These are phyloP conservation scores for Sylvietta virens DNA, from an alignment of 2,113 vertebrate genomes.

Conservation along the genomic window DNA sequence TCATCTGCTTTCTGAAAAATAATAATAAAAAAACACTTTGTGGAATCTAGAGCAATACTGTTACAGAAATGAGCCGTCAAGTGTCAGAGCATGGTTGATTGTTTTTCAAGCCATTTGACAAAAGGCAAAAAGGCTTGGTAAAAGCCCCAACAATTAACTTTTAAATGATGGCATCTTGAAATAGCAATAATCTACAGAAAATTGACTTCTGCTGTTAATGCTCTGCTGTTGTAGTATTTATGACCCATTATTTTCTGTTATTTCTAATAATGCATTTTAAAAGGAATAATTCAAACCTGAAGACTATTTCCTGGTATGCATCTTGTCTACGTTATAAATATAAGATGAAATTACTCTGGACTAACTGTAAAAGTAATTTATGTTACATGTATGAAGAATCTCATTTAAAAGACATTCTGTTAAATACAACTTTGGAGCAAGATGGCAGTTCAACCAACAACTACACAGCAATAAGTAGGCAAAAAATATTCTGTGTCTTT, in stretches of 20 bases:
- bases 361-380: background rate
- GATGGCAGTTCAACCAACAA: background rate
- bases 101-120: background rate
- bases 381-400: background rate
- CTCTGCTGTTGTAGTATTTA: conserved; percentile 25
- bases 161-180: background rate
- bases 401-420: background rate
- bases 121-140: conserved; percentile 1
- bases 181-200: background rate
- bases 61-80: background rate
- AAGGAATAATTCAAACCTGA: background rate
- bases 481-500: background rate
- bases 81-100: background rate
- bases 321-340: background rate
- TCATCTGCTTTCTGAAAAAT: conserved; percentile 96
- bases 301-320: background rate
- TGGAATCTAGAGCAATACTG: background rate
- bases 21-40: conserved; percentile 16
- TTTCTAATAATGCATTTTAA: background rate
- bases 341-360: background rate
- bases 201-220: background rate
- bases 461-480: background rate
- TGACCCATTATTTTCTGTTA: background rate
- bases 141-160: conserved; percentile 12
- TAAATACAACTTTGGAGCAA: background rate